A percentile compares a stretch with the other conserved stretches of the same genome.
Conservation (phyloP, 2,113 vertebrate species). For the Girardinichthys multiradiatus region DNA sequence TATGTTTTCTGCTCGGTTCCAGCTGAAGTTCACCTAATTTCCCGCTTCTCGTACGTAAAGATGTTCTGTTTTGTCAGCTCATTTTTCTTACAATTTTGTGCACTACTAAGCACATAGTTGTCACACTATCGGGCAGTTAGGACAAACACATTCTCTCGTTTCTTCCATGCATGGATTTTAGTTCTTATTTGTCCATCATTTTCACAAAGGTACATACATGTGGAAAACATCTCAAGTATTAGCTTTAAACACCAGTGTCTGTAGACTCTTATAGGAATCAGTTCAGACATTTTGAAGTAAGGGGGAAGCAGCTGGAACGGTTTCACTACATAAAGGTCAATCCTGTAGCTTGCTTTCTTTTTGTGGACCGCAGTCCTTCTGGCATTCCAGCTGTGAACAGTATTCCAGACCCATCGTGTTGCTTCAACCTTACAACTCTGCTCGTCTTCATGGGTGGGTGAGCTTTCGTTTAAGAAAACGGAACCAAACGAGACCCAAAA, state of each 20-base stretch:
- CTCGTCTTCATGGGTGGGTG: slow-evolving; percentile 6
- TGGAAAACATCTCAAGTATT: slow-evolving; percentile 59
- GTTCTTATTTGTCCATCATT: not conserved
- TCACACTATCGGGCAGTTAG: slow-evolving; percentile 36
- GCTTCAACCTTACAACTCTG: slow-evolving; percentile 1
- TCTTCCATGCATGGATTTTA: not conserved
- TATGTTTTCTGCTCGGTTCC: not conserved
- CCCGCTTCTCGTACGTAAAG: not conserved
- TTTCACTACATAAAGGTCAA: slow-evolving; percentile 56
- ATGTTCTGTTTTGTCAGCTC: slow-evolving; percentile 27
- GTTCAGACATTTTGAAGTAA: slow-evolving; percentile 26
- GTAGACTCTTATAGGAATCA: slow-evolving; percentile 20
- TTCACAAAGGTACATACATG: slow-evolving; percentile 40
- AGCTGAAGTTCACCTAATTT: not conserved
- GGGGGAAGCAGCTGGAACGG: slow-evolving; percentile 36
- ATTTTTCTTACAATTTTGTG: slow-evolving; percentile 12
- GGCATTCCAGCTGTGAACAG: slow-evolving; percentile 55
- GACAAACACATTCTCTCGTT: slow-evolving; percentile 7
- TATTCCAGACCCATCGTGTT: slow-evolving; percentile 43
- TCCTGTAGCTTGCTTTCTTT: slow-evolving; percentile 46
- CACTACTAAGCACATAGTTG: slow-evolving; percentile 41
- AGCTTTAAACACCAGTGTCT: slow-evolving; percentile 61
- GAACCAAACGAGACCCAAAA: slow-evolving; percentile 52
- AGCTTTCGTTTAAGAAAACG: slow-evolving; percentile 40
- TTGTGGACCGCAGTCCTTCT: slow-evolving; percentile 39